Base-by-base conservation (phyloP, 1,140 invertebrate species). In the Drosophila takahashii region DNA sequence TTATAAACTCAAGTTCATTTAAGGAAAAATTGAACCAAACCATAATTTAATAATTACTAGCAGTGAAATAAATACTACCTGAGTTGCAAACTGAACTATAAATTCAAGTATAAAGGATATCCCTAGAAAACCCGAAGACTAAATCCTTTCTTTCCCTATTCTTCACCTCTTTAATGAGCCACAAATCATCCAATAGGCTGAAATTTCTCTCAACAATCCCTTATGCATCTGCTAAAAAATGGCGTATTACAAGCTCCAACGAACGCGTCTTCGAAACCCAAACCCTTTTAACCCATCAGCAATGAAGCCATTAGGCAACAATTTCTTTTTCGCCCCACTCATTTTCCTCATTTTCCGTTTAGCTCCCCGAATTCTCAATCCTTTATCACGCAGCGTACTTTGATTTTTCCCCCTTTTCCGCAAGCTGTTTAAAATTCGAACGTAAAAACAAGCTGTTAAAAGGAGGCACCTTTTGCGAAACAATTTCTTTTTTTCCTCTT, bases 221-320 rank as follows among this genome's bases (percentile, higher is more conserved):
- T 16, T 3, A n/a, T 3, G 16, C 50, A 2, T 11, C 16, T 16
- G 16, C 16, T 4, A 37, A n/a, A 79, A 75, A 75, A 66, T 58
- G 71, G 54, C 52, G 70, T 8, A 75, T 80, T 79, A 71, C 77
- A 53, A 64, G 71, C 56, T 58, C 18, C 56, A 47, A 32, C 32
- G 37, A 52, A 51, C 48, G 36, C 26, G n/a, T 32, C 9, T 11
- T n/a, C 1, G 26, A 45, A 26, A 41, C 45, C 59, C 41, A 42
- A 66, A n/a, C 50, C 42, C 53, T 61, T 48, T 36, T 16, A 36
- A 8, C 36, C 37, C 34, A 53, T 65, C 65, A 64, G 48, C 75
- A 85, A 85, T 87, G 59, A 81, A 81, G 83, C 83, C 79, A 81
- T 87, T 86, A 87, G 62, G 60, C 45, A 69, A 69, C 34, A 70